Conservation (phyloP, 2,797 vertebrate species). For the Synanceia verrucosa region DNA sequence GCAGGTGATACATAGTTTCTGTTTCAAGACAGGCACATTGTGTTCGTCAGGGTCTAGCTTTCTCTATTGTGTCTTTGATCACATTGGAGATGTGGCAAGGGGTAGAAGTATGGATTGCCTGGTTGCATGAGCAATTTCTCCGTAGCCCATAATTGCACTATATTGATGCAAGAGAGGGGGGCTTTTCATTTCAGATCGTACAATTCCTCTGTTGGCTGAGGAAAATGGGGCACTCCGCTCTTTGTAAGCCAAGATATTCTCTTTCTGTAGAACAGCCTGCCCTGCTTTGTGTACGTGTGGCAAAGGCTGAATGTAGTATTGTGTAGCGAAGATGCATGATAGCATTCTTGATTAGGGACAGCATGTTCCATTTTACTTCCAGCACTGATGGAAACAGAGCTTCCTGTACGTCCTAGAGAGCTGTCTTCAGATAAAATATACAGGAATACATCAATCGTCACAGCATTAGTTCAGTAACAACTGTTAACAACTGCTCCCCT, state of each 20-base stretch:
- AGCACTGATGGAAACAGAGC: slow-evolving; percentile 22
- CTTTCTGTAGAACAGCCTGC: slow-evolving; percentile 57
- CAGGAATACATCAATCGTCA: slow-evolving; percentile 26
- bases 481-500: slow-evolving; percentile 41
- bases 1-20: slow-evolving; percentile 28
- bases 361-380: slow-evolving; percentile 41
- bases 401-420: slow-evolving; percentile 23
- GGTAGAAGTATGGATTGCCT: slow-evolving; percentile 76
- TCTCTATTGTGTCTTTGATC: slow-evolving; percentile 62
- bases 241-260: slow-evolving; percentile 70
- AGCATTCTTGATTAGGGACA: slow-evolving; percentile 42
- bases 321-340: slow-evolving; percentile 42
- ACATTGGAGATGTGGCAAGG: slow-evolving; percentile 69
- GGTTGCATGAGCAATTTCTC: slow-evolving; percentile 75
- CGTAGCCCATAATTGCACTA: slow-evolving; percentile 75
- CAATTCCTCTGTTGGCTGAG: slow-evolving; percentile 62
- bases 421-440: slow-evolving; percentile 9
- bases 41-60: slow-evolving; percentile 24
- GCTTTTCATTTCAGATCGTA: slow-evolving; percentile 68
- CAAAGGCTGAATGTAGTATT: slow-evolving; percentile 53
- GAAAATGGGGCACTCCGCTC: slow-evolving; percentile 71
- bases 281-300: slow-evolving; percentile 56
- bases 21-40: slow-evolving; percentile 31
- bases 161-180: slow-evolving; percentile 73
- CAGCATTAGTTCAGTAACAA: slow-evolving; percentile 26